Conservation (phyloP, 2,888 invertebrate genomes). For the Drosophila ochracea region DNA sequence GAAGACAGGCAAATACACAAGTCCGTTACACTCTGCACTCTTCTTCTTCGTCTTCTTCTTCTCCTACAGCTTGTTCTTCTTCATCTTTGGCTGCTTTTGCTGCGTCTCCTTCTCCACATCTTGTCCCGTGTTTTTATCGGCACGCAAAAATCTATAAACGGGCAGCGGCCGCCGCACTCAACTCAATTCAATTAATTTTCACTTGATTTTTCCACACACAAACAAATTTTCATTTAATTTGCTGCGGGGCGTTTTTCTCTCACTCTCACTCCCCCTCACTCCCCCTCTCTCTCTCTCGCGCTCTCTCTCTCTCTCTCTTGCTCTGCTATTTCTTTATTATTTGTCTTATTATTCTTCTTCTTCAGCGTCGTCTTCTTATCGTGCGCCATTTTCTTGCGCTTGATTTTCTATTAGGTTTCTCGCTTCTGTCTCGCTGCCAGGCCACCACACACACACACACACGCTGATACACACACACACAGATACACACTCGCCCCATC, state of each 20-base stretch:
- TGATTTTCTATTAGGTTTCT: conserved; percentile 75
- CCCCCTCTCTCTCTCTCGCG: not conserved
- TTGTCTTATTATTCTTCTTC: conserved; percentile 9
- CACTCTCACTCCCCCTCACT: not conserved
- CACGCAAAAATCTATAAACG: conserved; percentile 73
- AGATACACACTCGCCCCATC: not conserved
- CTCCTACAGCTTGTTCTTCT: conserved; percentile 4
- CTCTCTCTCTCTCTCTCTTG: conserved; percentile 6
- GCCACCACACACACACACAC: not conserved
- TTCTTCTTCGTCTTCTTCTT: conserved; percentile 31
- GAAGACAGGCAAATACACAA: conserved; percentile 21
- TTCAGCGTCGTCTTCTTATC: conserved; percentile 52
- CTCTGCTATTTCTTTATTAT: conserved; percentile 10
- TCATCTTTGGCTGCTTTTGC: not conserved
- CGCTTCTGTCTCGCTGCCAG: conserved; percentile 14
- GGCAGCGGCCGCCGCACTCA: conserved; percentile 74
- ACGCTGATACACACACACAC: not conserved
- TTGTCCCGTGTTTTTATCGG: conserved; percentile 44
- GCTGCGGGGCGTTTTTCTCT: conserved; percentile 59
- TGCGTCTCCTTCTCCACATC: conserved; percentile 2
- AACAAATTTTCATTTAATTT: conserved; percentile 77
- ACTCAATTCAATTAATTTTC: conserved; percentile 85
- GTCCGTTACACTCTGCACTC: conserved; percentile 26
- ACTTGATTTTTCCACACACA: conserved; percentile 81
- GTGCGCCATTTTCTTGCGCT: conserved; percentile 72